phyloP scores from a whole-genome alignment of 2,113 vertebrate species.

The Chitala chitala region DNA sequence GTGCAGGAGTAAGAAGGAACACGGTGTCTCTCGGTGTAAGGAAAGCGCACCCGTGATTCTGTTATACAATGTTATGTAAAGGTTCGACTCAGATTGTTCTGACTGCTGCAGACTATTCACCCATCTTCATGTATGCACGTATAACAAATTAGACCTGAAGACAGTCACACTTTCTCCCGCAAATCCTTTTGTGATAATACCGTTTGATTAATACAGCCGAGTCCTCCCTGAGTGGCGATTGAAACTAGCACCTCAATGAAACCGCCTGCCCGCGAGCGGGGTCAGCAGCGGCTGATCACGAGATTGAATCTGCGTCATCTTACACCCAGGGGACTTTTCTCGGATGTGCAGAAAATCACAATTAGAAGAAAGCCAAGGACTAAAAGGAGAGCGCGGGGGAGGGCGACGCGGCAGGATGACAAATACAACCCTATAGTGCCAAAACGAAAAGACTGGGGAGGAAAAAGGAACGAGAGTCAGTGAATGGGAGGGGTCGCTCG shows the following conservation, averaged over 20 bases:
- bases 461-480: not conserved
- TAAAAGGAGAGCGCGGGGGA: not conserved
- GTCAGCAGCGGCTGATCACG: not conserved
- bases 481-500: not conserved
- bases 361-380: not conserved
- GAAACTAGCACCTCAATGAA: not conserved
- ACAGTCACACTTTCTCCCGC: not conserved
- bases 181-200: not conserved
- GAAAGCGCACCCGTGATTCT: too few species aligned
- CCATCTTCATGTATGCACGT: too few species aligned
- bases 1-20: too few species aligned
- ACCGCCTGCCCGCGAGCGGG: not conserved
- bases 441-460: not conserved
- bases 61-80: too few species aligned
- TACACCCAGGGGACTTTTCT: slow-evolving; percentile 15
- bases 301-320: slow-evolving; percentile 25
- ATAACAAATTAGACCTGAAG: not conserved
- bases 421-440: not conserved
- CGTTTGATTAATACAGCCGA: slow-evolving; percentile 1
- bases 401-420: slow-evolving; percentile 18
- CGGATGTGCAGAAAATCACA: slow-evolving; percentile 2
- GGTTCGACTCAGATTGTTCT: too few species aligned
- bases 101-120: not conserved
- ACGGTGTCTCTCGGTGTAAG: too few species aligned
- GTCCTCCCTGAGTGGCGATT: not conserved